Evolutionary conservation across 1,140 invertebrate genomes (phyloP).

Genomic region (Sipha flava): DNA sequence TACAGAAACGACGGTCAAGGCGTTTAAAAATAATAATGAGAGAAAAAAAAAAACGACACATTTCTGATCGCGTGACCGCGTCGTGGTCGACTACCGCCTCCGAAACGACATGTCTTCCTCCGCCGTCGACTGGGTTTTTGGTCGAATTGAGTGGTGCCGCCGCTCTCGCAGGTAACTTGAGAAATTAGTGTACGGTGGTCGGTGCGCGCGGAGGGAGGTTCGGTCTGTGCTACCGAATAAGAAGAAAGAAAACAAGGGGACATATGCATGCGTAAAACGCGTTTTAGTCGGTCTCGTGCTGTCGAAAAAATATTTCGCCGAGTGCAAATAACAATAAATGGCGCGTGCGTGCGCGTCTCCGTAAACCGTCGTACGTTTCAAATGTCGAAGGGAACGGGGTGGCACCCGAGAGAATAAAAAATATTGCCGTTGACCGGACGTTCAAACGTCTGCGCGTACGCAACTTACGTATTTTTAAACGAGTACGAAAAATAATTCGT

Average conservation of each 20-base stretch:
- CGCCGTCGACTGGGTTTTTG: no score
- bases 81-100: neutral
- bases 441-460: no score
- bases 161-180: neutral
- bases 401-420: no score
- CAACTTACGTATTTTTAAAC: no score
- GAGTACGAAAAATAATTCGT: neutral
- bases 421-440: no score
- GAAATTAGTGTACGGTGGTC: neutral
- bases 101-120: neutral
- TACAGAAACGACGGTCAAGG: neutral
- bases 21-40: neutral
- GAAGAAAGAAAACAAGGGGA: neutral
- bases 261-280: no score
- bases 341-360: no score
- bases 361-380: no score
- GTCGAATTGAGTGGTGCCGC: neutral
- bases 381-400: no score
- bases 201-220: neutral
- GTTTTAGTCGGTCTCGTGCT: no score
- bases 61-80: neutral
- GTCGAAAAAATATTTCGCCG: no score
- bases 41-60: slow-evolving; percentile 1
- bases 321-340: no score
- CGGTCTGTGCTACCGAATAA: neutral